phyloP scores from a whole-genome alignment of 2,888 invertebrate species.

The Rhimphoctona megacephalus region DNA sequence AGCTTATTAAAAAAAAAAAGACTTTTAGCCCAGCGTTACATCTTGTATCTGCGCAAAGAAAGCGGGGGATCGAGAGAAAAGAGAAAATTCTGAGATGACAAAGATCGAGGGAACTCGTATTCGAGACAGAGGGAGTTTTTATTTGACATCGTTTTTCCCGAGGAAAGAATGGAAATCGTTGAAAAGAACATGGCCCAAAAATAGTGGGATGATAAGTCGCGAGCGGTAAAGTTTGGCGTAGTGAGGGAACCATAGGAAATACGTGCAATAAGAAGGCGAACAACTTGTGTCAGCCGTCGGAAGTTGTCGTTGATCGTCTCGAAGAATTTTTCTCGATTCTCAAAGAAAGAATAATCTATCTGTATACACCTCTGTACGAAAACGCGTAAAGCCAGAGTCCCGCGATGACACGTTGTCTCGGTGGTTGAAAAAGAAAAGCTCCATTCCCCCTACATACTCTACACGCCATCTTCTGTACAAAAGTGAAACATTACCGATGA shows the following conservation, averaged over 20 bases:
- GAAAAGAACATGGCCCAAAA: slow-evolving; percentile 23
- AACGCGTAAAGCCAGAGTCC: slow-evolving; percentile 10
- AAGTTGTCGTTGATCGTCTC: slow-evolving; percentile 52
- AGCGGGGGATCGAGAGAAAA: background rate
- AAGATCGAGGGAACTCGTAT: slow-evolving; percentile 13
- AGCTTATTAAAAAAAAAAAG: slow-evolving; percentile 62
- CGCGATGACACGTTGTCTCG: slow-evolving; percentile 27
- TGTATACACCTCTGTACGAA: background rate
- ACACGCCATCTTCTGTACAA: background rate
- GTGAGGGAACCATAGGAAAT: slow-evolving; percentile 9
- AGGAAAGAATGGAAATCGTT: slow-evolving; percentile 35
- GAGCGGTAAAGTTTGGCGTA: slow-evolving; percentile 36
- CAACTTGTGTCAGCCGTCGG: slow-evolving; percentile 62
- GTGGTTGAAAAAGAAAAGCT: slow-evolving; percentile 22
- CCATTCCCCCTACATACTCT: background rate
- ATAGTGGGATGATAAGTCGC: slow-evolving; percentile 13
- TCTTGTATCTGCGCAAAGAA: background rate
- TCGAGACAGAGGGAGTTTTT: slow-evolving; percentile 30
- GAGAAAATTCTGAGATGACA: slow-evolving; percentile 24
- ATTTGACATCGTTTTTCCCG: slow-evolving; percentile 35
- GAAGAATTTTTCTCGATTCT: slow-evolving; percentile 44
- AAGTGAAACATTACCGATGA: slow-evolving; percentile 24
- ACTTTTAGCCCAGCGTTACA: slow-evolving; percentile 35
- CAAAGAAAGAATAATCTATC: slow-evolving; percentile 1
- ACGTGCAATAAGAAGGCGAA: slow-evolving; percentile 27